phyloP scores from a whole-genome alignment of 92 coral and sea anemone genomes.

The Nematostella vectensis region DNA sequence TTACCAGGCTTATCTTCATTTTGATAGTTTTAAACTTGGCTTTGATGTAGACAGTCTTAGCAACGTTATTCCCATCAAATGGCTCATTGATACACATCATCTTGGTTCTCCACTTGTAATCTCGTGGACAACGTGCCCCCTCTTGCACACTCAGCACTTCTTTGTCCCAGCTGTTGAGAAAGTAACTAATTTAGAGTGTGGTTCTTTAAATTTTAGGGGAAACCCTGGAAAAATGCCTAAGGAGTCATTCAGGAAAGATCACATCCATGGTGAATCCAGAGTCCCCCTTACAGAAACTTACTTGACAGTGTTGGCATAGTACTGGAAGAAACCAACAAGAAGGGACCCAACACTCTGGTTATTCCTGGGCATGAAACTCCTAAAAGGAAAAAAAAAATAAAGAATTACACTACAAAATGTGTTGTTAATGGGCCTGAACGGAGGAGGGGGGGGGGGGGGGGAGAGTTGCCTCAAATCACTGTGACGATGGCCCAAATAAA shows the following conservation, averaged over 20 bases:
- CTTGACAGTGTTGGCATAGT: slow-evolving; percentile 27
- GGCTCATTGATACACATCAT: slow-evolving; percentile 84
- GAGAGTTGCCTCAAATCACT: too few species aligned
- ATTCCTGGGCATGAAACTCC: slow-evolving; percentile 32
- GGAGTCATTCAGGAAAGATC: too few species aligned
- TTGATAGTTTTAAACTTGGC: slow-evolving; percentile 69
- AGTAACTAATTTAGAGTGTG: too few species aligned
- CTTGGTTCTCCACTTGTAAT: slow-evolving; percentile 34
- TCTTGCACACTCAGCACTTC: slow-evolving; percentile 60
- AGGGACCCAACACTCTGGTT: slow-evolving; percentile 60
- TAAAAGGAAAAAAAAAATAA: too few species aligned
- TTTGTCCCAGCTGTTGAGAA: slow-evolving; percentile 43
- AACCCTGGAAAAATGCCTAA: too few species aligned
- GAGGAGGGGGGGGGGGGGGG: too few species aligned
- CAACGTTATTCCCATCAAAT: slow-evolving; percentile 83
- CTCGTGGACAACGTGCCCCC: slow-evolving; percentile 49
- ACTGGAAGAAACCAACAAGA: slow-evolving; percentile 66
- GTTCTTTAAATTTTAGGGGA: too few species aligned
- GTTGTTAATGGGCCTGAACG: too few species aligned
- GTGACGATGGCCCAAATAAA: too few species aligned
- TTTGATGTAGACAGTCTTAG: slow-evolving; percentile 66
- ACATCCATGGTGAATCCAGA: too few species aligned
- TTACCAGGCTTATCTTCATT: slow-evolving; percentile 77
- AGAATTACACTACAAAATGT: too few species aligned
- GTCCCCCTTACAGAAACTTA: too few species aligned